Evolutionary conservation across 2,797 vertebrate genomes (phyloP), one percentile per base, ranked within the genome.

Genomic region (Miichthys miiuy): DNA sequence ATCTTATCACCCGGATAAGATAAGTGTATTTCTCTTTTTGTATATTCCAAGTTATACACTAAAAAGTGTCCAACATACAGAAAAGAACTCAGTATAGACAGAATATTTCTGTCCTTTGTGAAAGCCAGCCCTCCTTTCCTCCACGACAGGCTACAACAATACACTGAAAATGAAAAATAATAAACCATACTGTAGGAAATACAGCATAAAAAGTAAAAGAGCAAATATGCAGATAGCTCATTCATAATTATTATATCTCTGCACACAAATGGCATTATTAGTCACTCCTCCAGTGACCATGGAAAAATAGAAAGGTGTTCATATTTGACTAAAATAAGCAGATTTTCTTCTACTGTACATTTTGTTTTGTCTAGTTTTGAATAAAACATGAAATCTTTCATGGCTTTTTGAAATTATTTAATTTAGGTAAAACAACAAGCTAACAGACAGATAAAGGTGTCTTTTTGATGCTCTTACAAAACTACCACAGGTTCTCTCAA

Each of bases 391-490:
- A 5, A 2, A 42, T 42, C 3, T 69, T 38, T 52, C 1, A 38
- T 30, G 18, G 2, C 2, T 20, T 47, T 55, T 56, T 34, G 6
- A 6, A 9, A 6, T 58, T 30, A 58, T 23, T 20, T 60, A 46
- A 30, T 70, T 2, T 6, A 4, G 30, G 12, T 61, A 34, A 48
- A 12, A 58, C 20, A 3, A 30, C 5, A 7, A 8, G 20, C 3
- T 62, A n/a, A 63, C 47, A 17, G 42, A 14, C 75, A 30, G 41
- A 21, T 54, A 21, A 61, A 50, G 6, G 21, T 2, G 50, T 70
- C 25, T 68, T 54, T 78, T 72, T 81, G 58, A 20, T 57, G 65
- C 60, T 77, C 61, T 66, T 12, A 7, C 12, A 68, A 44, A 77
- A 54, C 63, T 67, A 4, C 21, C 58, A 20, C 38, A 11, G 23